Conservation (phyloP, 2,797 vertebrate species). For the Phoebastria nigripes region DNA sequence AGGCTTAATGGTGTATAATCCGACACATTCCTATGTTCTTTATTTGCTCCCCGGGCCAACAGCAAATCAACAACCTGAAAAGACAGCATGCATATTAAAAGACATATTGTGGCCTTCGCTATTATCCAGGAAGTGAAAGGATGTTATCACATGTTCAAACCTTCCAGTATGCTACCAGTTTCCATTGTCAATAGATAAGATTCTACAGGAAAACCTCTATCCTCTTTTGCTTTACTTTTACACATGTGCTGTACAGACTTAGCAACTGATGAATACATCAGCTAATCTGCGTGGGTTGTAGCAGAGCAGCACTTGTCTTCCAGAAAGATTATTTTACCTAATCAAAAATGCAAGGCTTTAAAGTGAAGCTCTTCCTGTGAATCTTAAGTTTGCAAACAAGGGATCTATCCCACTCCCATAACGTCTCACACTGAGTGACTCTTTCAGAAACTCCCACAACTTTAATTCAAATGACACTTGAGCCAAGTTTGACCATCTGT, state of each 20-base stretch:
- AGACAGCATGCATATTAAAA: background rate
- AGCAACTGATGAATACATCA: background rate
- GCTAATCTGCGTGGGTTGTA: background rate
- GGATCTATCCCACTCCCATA: background rate
- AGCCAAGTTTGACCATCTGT: background rate
- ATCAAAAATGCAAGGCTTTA: background rate
- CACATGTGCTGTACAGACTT: background rate
- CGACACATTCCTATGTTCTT: slow-evolving; percentile 98
- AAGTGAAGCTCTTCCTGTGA: background rate
- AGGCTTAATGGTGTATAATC: slow-evolving; percentile 98
- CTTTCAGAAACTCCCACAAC: background rate
- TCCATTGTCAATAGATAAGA: background rate
- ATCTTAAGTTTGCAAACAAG: background rate
- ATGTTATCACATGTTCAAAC: background rate
- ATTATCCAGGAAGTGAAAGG: background rate
- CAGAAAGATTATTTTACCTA: background rate
- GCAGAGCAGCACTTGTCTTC: background rate
- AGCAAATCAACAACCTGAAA: slow-evolving; percentile 94
- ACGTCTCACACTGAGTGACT: background rate
- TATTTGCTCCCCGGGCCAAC: slow-evolving; percentile 95
- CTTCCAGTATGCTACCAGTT: background rate
- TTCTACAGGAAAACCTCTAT: background rate
- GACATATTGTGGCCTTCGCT: background rate
- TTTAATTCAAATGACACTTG: background rate
- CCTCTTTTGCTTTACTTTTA: background rate